phyloP scores from a whole-genome alignment of 1,140 invertebrate genomes.

The Lutraria rhynchaena region DNA sequence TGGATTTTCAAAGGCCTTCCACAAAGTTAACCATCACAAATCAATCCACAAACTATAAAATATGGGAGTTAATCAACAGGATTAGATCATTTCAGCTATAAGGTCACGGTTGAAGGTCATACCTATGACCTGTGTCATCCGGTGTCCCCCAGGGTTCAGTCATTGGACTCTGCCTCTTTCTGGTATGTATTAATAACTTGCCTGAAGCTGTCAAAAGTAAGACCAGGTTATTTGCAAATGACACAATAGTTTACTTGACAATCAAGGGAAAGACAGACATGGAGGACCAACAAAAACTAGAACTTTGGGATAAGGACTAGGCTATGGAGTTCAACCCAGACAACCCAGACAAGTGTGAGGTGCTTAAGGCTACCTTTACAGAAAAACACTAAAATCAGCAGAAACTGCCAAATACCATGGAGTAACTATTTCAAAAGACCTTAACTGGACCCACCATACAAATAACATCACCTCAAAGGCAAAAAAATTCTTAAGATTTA shows the following conservation, averaged over 20 bases:
- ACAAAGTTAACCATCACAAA: no score
- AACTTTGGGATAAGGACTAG: constrained; percentile 4
- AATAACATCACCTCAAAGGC: no score
- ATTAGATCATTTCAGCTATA: no score
- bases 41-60: no score
- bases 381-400: no score
- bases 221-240: constrained; percentile 26
- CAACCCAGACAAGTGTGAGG: neutral
- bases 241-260: constrained; percentile 33
- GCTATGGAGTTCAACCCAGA: constrained; percentile 12
- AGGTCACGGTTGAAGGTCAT: no score
- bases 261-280: neutral
- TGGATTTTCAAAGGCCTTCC: no score
- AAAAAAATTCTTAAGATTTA: no score
- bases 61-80: no score
- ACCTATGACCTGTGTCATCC: constrained; percentile 12
- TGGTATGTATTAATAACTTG: constrained; percentile 27
- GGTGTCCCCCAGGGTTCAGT: constrained; percentile 13
- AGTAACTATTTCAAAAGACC: no score
- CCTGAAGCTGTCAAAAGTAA: constrained; percentile 17
- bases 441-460: no score
- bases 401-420: constrained; percentile 22
- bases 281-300: constrained; percentile 1
- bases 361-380: no score
- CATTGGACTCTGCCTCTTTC: constrained; percentile 10